phyloP scores from a whole-genome alignment of 2,888 invertebrate genomes.

The Lomographa bimaculata region DNA sequence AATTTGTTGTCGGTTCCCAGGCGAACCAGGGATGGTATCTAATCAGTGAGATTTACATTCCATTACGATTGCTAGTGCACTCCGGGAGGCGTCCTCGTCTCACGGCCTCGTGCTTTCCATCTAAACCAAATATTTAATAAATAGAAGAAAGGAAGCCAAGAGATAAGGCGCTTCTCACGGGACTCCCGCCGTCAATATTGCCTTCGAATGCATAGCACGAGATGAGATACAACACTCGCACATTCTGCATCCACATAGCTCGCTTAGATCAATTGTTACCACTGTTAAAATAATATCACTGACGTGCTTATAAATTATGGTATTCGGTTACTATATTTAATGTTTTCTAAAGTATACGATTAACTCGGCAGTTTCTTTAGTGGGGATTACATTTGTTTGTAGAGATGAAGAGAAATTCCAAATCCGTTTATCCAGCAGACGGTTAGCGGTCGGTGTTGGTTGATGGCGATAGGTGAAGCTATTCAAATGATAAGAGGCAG shows the following conservation, averaged over 20 bases:
- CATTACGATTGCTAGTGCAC: constrained; percentile 65
- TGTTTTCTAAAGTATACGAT: neutral
- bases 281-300: too few relatives aligned
- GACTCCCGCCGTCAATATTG: constrained; percentile 19
- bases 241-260: constrained; percentile 7
- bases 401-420: constrained; percentile 29
- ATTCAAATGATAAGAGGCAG: constrained; percentile 48
- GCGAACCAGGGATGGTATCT: constrained; percentile 60
- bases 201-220: constrained; percentile 3
- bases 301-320: too few relatives aligned
- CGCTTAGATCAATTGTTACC: too few relatives aligned
- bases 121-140: constrained; percentile 77
- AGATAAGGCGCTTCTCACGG: constrained; percentile 70
- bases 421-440: constrained; percentile 26
- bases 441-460: constrained; percentile 23
- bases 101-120: constrained; percentile 55
- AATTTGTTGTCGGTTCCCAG: constrained; percentile 71
- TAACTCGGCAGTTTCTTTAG: constrained; percentile 5
- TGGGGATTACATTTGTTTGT: constrained; percentile 26
- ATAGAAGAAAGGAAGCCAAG: constrained; percentile 62
- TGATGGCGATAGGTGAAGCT: constrained; percentile 40
- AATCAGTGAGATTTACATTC: constrained; percentile 72
- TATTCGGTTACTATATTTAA: neutral
- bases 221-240: constrained; percentile 11
- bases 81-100: constrained; percentile 45